These are phyloP conservation scores for Micromesistius poutassou DNA, from an alignment of 2,797 vertebrate species.

Conservation along the genomic window DNA sequence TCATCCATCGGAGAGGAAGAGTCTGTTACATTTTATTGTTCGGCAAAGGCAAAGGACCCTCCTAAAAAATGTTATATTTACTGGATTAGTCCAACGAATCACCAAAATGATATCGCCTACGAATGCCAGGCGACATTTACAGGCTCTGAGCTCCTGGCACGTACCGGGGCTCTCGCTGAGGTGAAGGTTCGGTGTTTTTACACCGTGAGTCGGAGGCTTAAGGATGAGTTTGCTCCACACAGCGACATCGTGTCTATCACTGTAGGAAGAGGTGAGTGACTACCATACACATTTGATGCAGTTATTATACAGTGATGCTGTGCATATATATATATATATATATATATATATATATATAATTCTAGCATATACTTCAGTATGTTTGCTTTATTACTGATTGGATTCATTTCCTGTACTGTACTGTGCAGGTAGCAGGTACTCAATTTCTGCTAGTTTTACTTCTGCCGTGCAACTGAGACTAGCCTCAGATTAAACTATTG, in stretches of 20 bases:
- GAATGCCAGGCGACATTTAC: conserved; percentile 29
- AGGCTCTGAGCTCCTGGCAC: conserved; percentile 28
- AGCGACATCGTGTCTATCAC: not conserved
- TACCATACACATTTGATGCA: not conserved
- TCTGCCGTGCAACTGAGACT: not conserved
- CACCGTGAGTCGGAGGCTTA: accelerated
- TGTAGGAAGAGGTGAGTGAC: not conserved
- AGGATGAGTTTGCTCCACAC: not conserved
- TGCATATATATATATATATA: too few species aligned
- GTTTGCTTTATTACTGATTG: not conserved
- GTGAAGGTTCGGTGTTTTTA: conserved; percentile 30
- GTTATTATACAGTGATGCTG: not conserved
- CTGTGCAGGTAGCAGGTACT: too few species aligned
- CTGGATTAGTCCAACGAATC: not conserved
- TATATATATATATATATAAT: too few species aligned
- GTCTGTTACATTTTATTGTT: conserved; percentile 37
- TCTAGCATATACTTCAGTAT: not conserved
- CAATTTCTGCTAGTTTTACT: not conserved
- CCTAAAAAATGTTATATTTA: not conserved
- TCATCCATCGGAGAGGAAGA: conserved; percentile 21
- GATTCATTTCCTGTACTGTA: not conserved
- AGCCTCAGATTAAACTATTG: not conserved
- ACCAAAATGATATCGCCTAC: not conserved
- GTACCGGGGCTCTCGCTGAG: not conserved
- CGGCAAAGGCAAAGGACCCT: not conserved